Evolutionary conservation across 1,140 invertebrate species (phyloP), one percentile per base, ranked within the genome.

Genomic region (Drosophila quadrilineata): DNA sequence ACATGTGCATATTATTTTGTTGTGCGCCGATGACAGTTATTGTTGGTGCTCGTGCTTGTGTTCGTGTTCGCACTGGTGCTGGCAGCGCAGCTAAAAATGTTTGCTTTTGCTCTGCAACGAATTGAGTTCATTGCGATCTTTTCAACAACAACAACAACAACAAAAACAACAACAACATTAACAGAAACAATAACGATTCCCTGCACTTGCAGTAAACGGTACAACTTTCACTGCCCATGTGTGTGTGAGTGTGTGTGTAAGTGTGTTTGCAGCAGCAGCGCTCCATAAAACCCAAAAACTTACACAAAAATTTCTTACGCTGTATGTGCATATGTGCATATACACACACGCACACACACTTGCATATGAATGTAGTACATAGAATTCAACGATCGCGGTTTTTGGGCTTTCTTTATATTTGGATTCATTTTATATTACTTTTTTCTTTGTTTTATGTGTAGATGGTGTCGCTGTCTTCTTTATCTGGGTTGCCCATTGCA

Each of bases 11-110:
- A 22, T 21, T 9, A 54, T 59, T 46, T 66, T 59, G 50, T 45
- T 56, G 40, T 56, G 59, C 59, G 17, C 38, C 56, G 63, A 60
- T 66, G 57, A 67, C 64, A 62, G 40, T 62, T 67, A 62, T 22
- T 38, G 26, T 14, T 35, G 41, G 38, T 35, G 53, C 17, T 35
- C 28, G 1, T 10, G 49, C 4, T 24, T 31, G 10, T 31, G n/a
- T 19, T 49, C 24, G 16, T 48, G 16, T 49, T 24, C 5, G 9
- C 5, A 10, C 24, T 40, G 9, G 10, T 45, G 31, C 33, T 3
- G 57, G 9, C 17, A 21, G 33, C 31, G 53, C 56, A 33, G 46
- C 49, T 35, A 12, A 36, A 48, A 63, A 22, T 57, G 52, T 66
- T 65, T 65, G 62, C 54, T 36, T 41, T 58, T 64, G 54, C 54